Conservation (phyloP, 2,888 invertebrate species). For the Agonopterix subpropinquella region DNA sequence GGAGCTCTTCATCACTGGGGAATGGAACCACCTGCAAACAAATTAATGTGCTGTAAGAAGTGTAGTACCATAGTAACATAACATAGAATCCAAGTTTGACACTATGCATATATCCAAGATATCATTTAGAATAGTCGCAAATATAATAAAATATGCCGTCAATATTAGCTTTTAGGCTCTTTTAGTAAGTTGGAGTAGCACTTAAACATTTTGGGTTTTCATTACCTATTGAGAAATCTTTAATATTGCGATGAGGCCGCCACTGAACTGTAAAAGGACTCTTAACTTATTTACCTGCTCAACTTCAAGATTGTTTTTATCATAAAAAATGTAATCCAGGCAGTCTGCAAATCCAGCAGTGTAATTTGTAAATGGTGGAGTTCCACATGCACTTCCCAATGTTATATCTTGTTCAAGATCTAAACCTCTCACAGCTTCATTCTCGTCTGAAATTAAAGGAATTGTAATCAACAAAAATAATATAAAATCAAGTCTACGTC, state of each 20-base stretch:
- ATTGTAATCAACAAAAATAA: constrained; percentile 7
- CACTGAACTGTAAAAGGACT: too few relatives aligned
- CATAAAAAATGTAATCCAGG: constrained; percentile 94
- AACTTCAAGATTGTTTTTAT: constrained; percentile 77
- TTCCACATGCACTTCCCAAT: constrained; percentile 88
- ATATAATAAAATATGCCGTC: too few relatives aligned
- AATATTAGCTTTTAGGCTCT: too few relatives aligned
- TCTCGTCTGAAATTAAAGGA: constrained; percentile 64
- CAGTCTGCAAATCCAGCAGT: constrained; percentile 89
- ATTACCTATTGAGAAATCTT: too few relatives aligned
- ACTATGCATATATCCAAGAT: too few relatives aligned
- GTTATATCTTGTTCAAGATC: constrained; percentile 78
- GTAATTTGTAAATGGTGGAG: constrained; percentile 89
- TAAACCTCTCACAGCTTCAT: constrained; percentile 79
- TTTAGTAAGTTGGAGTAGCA: too few relatives aligned
- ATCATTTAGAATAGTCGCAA: neutral
- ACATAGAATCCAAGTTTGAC: too few relatives aligned
- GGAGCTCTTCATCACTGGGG: constrained; percentile 86
- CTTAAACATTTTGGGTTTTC: too few relatives aligned
- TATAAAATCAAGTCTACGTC: too few relatives aligned
- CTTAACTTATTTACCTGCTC: constrained; percentile 66
- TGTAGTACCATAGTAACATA: too few relatives aligned
- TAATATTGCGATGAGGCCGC: too few relatives aligned
- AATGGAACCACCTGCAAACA: constrained; percentile 82
- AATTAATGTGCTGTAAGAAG: neutral